Base-by-base conservation (phyloP, 2,113 vertebrate genomes). In the Anarhynchus alexandrinus region DNA sequence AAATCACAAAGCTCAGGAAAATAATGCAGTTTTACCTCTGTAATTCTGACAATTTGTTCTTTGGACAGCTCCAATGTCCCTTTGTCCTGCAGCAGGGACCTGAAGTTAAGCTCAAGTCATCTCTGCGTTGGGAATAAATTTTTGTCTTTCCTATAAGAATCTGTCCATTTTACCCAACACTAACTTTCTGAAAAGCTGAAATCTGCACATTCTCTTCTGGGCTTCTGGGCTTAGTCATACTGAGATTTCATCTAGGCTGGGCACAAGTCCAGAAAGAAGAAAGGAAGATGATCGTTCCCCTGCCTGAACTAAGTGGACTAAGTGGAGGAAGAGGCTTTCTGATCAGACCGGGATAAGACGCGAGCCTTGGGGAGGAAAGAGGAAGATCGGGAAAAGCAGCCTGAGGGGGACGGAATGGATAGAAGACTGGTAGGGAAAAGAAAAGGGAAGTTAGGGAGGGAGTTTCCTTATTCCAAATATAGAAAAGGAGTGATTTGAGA, bases 401-500 rank as follows among this genome's bases (percentile, higher is more conserved):
- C n/a, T 65, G 54, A 84, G 9, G 12, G 26, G 12, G 4, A 26
- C 6, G 14, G 49, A 89, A 82, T 1, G 0, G 86, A 86, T 11
- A 82, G 19, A 82, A 67, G 49, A 72, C 11, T 36, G 7, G 21
- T 18, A 87, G 18, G 26, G 32, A 76, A 93, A 82, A 32, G 52
- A 82, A 89, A 86, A 87, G 15, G 40, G 57, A 96, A 89, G 83
- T 58, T 34, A 83, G 25, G 32, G 77, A 74, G 59, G 49, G 65
- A 87, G 43, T 93, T 87, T 96, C 83, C 86, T 94, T 91, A 86
- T 78, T 96, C 65, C 87, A 91, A 57, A 87, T 94, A 91, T 94
- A 96, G 94, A 87, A 93, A 84, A 93, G 45, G 66, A 70, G 42
- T 65, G 49, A 85, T 93, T 72, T 7, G 30, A 93, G 84, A 91